Evolutionary conservation across 2,888 invertebrate genomes (phyloP), one percentile per base, ranked within the genome.

Genomic region (Acrocyrtus sp.): DNA sequence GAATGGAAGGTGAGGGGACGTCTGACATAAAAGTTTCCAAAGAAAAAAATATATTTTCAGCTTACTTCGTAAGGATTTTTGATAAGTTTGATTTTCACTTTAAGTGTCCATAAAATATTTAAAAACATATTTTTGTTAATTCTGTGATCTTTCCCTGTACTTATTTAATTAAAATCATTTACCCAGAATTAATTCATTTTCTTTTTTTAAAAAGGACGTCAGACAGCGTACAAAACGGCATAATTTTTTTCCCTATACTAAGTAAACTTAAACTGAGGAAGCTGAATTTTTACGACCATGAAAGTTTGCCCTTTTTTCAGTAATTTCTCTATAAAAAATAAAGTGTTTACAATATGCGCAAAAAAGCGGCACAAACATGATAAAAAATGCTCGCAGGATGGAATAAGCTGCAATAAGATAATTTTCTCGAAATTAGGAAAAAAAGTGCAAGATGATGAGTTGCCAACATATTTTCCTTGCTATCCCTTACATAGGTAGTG

Each of bases 1-100:
- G 57, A 58, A 67, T 67, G 50, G 39, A 51, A 12, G 58, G 26
- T 58, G 58, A 67, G 67, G 58, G 57, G 67, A 67, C 50, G 58
- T 41, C 67, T 58, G 58, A 67, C 58, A 58, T 19, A 5, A 60
- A 21, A 47, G 19, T 39, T 57, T 41, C 47, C 3, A 39, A 3
- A n/a, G 8, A 53, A 12, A 39, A 3, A 56, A 41, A 19, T 21
- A 56, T 56, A 56, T 19, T n/a, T n/a, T n/a, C n/a, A n/a, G n/a
- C n/a, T n/a, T n/a, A n/a, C n/a, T n/a, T n/a, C n/a, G n/a, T n/a
- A n/a, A 22, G 5, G 10, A 54, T 34, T 29, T 29, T 54, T 34
- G 8, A 53, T 53, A 29, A 15, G 53, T 29, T n/a, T n/a, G n/a
- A n/a, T n/a, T n/a, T n/a, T n/a, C n/a, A n/a, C n/a, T n/a, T n/a